A percentile compares a stretch with the other conserved stretches of the same genome.
phyloP scores from a whole-genome alignment of 2,113 vertebrate species.

The Oryctolagus cuniculus region DNA sequence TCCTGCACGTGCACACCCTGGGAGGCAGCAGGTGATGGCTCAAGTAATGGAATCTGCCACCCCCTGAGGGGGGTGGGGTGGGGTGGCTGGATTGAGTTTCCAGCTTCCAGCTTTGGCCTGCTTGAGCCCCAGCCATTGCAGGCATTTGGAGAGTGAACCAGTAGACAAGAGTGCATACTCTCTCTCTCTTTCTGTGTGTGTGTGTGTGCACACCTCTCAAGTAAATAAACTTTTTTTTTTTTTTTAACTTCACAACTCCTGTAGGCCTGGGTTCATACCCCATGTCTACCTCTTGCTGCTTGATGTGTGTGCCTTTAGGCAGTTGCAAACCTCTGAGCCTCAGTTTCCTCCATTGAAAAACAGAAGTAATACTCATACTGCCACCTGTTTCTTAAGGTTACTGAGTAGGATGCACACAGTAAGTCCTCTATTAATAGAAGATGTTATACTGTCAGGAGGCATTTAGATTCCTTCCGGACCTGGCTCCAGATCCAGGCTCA shows the following conservation, averaged over 20 bases:
- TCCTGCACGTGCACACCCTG: no score
- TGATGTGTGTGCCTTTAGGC: neutral
- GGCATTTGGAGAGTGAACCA: no score
- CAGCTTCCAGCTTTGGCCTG: no score
- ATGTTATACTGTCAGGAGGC: neutral
- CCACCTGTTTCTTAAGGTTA: neutral
- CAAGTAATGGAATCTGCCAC: no score
- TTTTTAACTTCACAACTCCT: neutral
- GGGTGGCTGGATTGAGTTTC: no score
- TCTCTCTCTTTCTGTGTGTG: no score
- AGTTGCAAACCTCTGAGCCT: neutral
- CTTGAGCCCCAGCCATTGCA: no score
- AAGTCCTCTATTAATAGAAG: neutral
- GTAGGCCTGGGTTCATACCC: neutral
- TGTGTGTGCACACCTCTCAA: no score
- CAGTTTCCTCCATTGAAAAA: neutral
- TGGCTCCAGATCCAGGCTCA: neutral
- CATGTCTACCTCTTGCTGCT: neutral
- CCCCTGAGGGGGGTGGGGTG: no score
- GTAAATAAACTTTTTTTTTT: no score
- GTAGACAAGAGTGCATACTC: no score
- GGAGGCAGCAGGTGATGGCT: no score
- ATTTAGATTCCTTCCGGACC: neutral
- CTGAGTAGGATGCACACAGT: neutral
- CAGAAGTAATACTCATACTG: neutral